These are phyloP conservation scores for Paragorgia papillata DNA, from an alignment of 92 coral and sea anemone genomes.

Conservation along the genomic window DNA sequence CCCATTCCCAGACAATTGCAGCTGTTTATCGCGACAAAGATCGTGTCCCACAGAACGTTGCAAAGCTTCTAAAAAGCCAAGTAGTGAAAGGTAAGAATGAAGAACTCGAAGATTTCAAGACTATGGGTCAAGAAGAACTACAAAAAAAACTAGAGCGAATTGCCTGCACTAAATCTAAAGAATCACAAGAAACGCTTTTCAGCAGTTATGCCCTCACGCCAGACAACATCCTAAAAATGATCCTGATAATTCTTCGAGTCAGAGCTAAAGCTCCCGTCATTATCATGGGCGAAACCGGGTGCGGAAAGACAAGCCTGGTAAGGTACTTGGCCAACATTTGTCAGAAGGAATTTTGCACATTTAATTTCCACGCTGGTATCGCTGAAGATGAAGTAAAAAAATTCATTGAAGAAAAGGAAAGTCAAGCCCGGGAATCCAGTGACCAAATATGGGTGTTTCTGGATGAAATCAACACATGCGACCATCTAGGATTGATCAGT, in stretches of 20 bases:
- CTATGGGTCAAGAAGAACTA: conserved; percentile 55
- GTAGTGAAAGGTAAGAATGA: conserved; percentile 24
- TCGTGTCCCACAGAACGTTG: conserved; percentile 64
- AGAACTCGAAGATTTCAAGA: conserved; percentile 52
- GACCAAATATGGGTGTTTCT: conserved; percentile 74
- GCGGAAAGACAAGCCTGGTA: conserved; percentile 84
- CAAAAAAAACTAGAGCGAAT: conserved; percentile 60
- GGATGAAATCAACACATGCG: conserved; percentile 85
- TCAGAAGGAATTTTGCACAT: conserved; percentile 57
- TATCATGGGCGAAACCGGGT: conserved; percentile 93
- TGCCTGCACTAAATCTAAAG: conserved; percentile 41
- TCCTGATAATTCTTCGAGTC: conserved; percentile 70
- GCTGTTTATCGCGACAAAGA: conserved; percentile 65
- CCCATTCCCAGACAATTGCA: conserved; percentile 63
- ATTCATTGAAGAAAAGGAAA: conserved; percentile 54
- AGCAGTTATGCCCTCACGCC: conserved; percentile 76
- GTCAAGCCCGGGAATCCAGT: conserved; percentile 43
- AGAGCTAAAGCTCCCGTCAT: conserved; percentile 81
- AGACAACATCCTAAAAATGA: conserved; percentile 82
- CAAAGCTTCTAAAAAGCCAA: conserved; percentile 62
- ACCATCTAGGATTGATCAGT: conserved; percentile 73
- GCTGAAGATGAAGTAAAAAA: conserved; percentile 63
- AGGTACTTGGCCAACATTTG: conserved; percentile 80
- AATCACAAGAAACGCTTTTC: not conserved
- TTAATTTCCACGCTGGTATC: conserved; percentile 80